Conservation (phyloP, 2,797 vertebrate genomes). For the Muscicapa comitata region DNA sequence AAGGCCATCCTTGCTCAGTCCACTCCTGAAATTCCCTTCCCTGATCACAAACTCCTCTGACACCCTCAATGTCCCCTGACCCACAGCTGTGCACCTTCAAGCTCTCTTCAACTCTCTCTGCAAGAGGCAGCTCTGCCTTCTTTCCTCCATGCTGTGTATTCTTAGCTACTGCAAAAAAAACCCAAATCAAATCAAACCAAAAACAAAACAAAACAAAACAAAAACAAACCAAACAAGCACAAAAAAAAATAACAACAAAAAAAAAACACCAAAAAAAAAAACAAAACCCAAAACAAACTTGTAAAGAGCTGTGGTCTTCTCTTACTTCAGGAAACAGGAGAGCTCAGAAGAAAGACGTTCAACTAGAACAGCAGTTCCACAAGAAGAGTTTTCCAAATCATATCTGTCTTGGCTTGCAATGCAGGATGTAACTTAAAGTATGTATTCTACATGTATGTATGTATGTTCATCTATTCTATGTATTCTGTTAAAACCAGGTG, state of each 20-base stretch:
- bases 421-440: too few species aligned
- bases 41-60: background rate
- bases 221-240: too few species aligned
- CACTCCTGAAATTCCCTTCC: background rate
- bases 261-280: too few species aligned
- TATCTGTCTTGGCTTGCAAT: background rate
- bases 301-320: background rate
- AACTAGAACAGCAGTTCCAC: background rate
- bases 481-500: too few species aligned
- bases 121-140: background rate
- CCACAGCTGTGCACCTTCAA: background rate
- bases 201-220: too few species aligned
- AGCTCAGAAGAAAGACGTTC: background rate
- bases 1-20: background rate
- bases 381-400: background rate
- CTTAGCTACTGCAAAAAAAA: background rate
- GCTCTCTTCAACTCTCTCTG: background rate
- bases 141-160: background rate
- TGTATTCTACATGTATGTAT: too few species aligned
- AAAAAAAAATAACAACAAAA: too few species aligned
- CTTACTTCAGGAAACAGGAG: background rate
- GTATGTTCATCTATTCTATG: too few species aligned
- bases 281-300: rapidly evolving
- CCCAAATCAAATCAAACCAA: too few species aligned
- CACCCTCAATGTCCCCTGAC: background rate